Evolutionary conservation across 2,797 vertebrate species (phyloP).

Genomic region (Pseudochromis fuscus): DNA sequence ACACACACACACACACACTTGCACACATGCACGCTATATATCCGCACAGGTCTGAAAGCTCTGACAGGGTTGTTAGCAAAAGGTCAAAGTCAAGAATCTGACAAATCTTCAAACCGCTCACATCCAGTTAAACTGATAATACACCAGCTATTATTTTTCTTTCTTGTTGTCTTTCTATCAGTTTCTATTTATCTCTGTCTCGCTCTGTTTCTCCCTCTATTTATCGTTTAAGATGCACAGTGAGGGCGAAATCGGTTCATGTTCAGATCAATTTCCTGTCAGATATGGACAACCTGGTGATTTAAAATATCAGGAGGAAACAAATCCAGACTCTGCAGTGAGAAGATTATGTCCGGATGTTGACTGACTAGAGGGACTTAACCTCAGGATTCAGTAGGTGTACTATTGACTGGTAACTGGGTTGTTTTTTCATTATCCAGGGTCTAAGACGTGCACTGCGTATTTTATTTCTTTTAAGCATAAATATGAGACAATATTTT

Average conservation of each 20-base stretch:
- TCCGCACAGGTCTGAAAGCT: slow-evolving; percentile 61
- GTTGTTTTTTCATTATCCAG: slow-evolving; percentile 18
- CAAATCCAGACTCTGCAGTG: slow-evolving; percentile 38
- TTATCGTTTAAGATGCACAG: slow-evolving; percentile 20
- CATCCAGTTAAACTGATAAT: slow-evolving; percentile 60
- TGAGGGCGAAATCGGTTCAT: slow-evolving; percentile 24
- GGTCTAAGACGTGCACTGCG: neutral
- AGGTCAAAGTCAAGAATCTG: slow-evolving; percentile 78
- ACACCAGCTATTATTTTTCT: slow-evolving; percentile 43
- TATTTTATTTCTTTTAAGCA: slow-evolving; percentile 1
- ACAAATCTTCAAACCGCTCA: slow-evolving; percentile 72
- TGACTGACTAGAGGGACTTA: slow-evolving; percentile 32
- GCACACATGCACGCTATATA: slow-evolving; percentile 28
- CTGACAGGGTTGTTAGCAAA: slow-evolving; percentile 80
- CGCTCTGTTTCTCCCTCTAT: neutral
- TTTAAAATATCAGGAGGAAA: slow-evolving; percentile 48
- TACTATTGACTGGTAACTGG: slow-evolving; percentile 22
- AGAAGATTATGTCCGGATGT: slow-evolving; percentile 37
- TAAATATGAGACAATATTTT: neutral
- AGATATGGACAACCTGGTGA: slow-evolving; percentile 32
- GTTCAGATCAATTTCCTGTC: slow-evolving; percentile 53
- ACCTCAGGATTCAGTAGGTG: slow-evolving; percentile 28
- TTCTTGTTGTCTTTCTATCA: slow-evolving; percentile 36
- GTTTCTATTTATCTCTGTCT: slow-evolving; percentile 29
- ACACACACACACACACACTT: slow-evolving; percentile 30